Base-by-base conservation (phyloP, 2,888 invertebrate species). In the Cacoxenus indagator region DNA sequence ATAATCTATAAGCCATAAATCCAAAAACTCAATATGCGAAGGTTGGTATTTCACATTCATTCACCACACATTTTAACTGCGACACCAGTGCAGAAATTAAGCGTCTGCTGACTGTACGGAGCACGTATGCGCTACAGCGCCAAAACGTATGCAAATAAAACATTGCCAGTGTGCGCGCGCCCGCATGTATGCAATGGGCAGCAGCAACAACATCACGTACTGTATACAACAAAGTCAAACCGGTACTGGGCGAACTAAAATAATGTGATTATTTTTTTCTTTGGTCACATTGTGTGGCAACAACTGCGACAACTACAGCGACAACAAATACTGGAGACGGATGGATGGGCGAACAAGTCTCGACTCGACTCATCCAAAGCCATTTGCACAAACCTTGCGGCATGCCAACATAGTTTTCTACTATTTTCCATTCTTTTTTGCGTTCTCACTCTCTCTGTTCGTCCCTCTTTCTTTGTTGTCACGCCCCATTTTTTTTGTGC, bases 391-490 rank as follows among this genome's bases (percentile, higher is more conserved):
- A 51, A 14, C 31, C 59, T 17, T 59, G 31, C 27, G 31, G 59
- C 59, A 31, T 26, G 31, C 59, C 59, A 59, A 59, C 31, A 59
- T 31, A 59, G 59, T 19, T 57, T 31, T 22, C n/a, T 31, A 22
- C 27, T 14, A 14, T 27, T 51, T 51, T 14, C 22, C 22, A 59
- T 17, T 67, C 72, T 69, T 68, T 71, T 71, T 74, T 76, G 65
- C 70, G 71, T 75, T 37, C 14, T 37, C 14, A 11, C 1, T 31
- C 9, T 31, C 9, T 31, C 31, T 6, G 31, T 31, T 31, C 5
- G 4, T 31, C 9, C 31, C 31, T 31, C 9, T 31, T 31, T 6
- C 31, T 1, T 37, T 1, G 8, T 37, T 37, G 8, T 37, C n/a
- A n/a, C n/a, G n/a, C n/a, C n/a, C n/a, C n/a, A n/a, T 65, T 66